Evolutionary conservation across 2,113 vertebrate species (phyloP), one percentile per base, ranked within the genome.

Genomic region (Paramormyrops kingsleyae): DNA sequence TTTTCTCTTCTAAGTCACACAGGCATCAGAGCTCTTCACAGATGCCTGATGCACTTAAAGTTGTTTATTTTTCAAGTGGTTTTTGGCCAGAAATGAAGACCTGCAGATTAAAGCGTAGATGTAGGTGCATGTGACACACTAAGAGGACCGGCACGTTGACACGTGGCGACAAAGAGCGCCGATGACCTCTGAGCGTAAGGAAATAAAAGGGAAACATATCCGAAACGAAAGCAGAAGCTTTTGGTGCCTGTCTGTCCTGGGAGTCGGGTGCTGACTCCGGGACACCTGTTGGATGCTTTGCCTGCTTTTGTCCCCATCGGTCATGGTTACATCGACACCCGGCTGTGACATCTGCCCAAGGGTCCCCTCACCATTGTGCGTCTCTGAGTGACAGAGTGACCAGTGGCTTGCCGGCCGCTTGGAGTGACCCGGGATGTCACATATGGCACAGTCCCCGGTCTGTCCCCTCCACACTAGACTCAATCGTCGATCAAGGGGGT

Each of bases 291-390:
- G 87, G 52, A 10, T 47, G 77, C 80, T 62, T 89, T 46, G 80
- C 44, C 83, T 31, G 24, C 52, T 59, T 85, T 52, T 74, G 83
- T 87, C 44, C 15, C 31, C 27, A 19, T 56, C 35, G 27, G 49
- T 50, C 42, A n/a, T 27, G 88, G 42, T 89, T 87, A 89, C 42
- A 87, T 91, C 83, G 83, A 90, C 89, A 88, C 87, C 87, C 44
- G 87, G n/a, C 27, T 2, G 86, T 62, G 88, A 88, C 92, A 91
- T 91, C 87, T 91, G 90, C 52, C 88, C 46, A 10, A 21, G 5
- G 56, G 31, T 35, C 59, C 2, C 31, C 46, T 39, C 21, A 35
- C 88, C 80, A 39, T 90, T 90, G 87, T 89, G 46, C 39, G 13
- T 13, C 39, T 3, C 24, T 88, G 88, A 86, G 88, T 44, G 87